Conservation (phyloP, 2,797 vertebrate genomes). For the Sparus aurata region DNA sequence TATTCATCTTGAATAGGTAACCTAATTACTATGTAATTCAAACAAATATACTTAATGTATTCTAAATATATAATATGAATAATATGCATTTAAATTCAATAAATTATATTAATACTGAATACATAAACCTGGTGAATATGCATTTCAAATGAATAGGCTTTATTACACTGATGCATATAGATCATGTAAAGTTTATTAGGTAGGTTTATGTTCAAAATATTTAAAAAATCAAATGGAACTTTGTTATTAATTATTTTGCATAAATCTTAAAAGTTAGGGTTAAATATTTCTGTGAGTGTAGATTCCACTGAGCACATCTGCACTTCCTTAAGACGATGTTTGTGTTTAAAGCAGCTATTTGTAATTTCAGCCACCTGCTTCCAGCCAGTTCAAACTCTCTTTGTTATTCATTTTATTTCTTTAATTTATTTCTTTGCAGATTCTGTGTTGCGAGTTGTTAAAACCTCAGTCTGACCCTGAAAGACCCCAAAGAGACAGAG, state of each 20-base stretch:
- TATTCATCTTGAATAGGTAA: neutral
- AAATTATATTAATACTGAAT: neutral
- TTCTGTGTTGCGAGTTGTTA: no score
- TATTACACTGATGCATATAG: neutral
- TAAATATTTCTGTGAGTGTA: neutral
- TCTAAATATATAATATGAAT: neutral
- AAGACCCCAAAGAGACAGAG: no score
- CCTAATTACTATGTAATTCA: neutral
- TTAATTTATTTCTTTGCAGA: no score
- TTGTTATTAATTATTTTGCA: neutral
- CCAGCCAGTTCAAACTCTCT: no score
- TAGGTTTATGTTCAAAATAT: neutral
- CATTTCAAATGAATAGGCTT: neutral
- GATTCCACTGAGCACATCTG: no score
- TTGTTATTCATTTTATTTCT: no score
- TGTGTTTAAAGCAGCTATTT: no score
- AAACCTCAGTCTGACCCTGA: no score
- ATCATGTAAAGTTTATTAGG: neutral
- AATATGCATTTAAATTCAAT: neutral
- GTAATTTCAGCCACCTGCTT: no score
- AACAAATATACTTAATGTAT: constrained; percentile 1
- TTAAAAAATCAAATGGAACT: neutral
- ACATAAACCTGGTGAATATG: neutral
- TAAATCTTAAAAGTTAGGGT: neutral
- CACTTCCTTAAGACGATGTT: no score